Evolutionary conservation across 2,797 vertebrate species (phyloP).

Genomic region (Carduelis carduelis): DNA sequence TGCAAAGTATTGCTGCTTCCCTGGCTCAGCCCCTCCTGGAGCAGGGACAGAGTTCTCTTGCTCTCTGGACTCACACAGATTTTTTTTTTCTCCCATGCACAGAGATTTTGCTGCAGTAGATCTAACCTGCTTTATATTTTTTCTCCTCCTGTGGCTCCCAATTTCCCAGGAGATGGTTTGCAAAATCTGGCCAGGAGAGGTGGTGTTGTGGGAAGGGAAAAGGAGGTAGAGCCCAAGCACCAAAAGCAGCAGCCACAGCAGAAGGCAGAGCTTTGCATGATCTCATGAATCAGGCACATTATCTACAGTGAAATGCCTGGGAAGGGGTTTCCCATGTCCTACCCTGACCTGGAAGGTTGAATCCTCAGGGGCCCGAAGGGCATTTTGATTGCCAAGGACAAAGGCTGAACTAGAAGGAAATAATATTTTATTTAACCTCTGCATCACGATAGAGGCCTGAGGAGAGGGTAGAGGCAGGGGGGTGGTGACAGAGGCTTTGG

Average conservation of each 20-base stretch:
- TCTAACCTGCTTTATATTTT: neutral
- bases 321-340: constrained; percentile 74
- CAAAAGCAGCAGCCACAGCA: neutral
- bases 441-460: neutral
- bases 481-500: neutral
- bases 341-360: constrained; percentile 64
- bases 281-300: constrained; percentile 67
- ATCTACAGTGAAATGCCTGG: constrained; percentile 69
- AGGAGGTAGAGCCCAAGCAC: neutral
- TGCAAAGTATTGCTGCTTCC: neutral
- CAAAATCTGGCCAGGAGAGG: neutral
- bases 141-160: neutral
- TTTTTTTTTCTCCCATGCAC: neutral
- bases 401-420: constrained; percentile 70
- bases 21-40: neutral
- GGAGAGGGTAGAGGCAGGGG: neutral
- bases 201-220: neutral
- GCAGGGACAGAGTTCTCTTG: neutral
- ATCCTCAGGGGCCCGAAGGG: constrained; percentile 52
- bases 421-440: constrained; percentile 72
- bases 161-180: neutral
- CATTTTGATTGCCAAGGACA: constrained; percentile 66
- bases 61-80: neutral
- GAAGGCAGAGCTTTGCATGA: constrained; percentile 25
- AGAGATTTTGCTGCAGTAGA: neutral